These are phyloP conservation scores for Pristionchus maxplancki DNA, from an alignment of 2,888 invertebrate genomes.

Conservation along the genomic window DNA sequence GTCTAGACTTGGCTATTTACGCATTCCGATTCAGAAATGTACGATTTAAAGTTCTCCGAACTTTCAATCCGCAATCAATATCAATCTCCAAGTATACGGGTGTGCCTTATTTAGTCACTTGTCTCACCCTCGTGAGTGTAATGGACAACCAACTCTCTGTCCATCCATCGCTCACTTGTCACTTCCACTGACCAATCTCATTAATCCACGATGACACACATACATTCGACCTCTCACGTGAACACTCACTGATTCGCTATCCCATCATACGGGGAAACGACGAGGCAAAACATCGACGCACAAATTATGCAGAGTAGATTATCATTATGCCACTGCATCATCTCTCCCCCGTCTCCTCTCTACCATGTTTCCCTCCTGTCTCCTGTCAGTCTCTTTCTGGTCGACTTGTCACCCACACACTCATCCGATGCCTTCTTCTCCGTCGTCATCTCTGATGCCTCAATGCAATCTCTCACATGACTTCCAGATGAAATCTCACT, in stretches of 20 bases:
- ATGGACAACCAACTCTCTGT: background rate
- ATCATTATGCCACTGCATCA: background rate
- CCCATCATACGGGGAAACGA: background rate
- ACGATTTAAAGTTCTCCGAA: background rate
- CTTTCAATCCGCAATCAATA: background rate
- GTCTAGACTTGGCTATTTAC: slow-evolving; percentile 13
- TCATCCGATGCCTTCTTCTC: background rate
- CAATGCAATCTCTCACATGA: slow-evolving; percentile 12
- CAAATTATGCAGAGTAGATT: slow-evolving; percentile 5
- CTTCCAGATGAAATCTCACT: slow-evolving; percentile 1
- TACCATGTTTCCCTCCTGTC: background rate
- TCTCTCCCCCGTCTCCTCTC: background rate
- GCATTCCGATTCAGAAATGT: background rate
- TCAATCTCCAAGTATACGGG: background rate
- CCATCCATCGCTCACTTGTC: background rate
- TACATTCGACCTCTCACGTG: slow-evolving; percentile 8
- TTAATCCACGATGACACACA: background rate
- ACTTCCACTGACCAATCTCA: background rate
- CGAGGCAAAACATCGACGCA: background rate
- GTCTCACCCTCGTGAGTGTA: background rate
- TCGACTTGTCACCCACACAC: background rate
- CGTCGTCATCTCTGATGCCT: slow-evolving; percentile 12
- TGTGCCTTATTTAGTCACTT: background rate
- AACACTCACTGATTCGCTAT: slow-evolving; percentile 7
- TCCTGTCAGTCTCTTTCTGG: background rate